These are phyloP conservation scores for Lathronympha strigana DNA, from an alignment of 2,888 invertebrate species.

Conservation along the genomic window DNA sequence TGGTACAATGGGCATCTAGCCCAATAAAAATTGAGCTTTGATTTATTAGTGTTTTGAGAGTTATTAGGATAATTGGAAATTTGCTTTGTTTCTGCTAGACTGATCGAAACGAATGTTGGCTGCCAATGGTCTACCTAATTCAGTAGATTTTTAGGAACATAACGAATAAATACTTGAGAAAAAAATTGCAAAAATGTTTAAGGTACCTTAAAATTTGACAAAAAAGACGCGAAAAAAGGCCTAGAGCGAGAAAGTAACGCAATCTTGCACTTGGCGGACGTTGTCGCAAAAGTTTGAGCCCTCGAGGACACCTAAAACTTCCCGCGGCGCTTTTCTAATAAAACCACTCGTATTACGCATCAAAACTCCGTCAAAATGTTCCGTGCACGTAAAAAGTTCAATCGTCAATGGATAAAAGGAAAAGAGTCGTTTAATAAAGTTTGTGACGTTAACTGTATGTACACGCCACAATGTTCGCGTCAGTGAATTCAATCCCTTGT, in stretches of 20 bases:
- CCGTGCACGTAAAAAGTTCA: slow-evolving; percentile 23
- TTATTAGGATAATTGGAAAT: no score
- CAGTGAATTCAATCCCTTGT: slow-evolving; percentile 19
- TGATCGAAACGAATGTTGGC: no score
- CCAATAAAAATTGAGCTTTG: no score
- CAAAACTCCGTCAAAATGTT: slow-evolving; percentile 23
- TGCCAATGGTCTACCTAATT: no score
- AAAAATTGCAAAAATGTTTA: neutral
- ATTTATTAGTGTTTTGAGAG: no score
- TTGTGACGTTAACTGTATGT: slow-evolving; percentile 20
- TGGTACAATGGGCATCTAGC: no score
- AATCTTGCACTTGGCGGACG: slow-evolving; percentile 25
- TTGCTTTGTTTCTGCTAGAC: no score
- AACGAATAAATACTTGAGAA: neutral
- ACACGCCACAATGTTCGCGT: slow-evolving; percentile 8
- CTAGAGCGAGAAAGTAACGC: slow-evolving; percentile 20
- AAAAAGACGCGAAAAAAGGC: neutral
- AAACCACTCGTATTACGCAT: slow-evolving; percentile 17
- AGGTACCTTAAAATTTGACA: neutral
- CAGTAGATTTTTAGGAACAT: no score
- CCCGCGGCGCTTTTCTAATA: slow-evolving; percentile 15
- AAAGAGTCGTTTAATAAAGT: slow-evolving; percentile 32
- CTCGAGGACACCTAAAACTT: slow-evolving; percentile 11
- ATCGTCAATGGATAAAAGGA: slow-evolving; percentile 13
- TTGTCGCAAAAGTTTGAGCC: slow-evolving; percentile 17